phyloP scores from a whole-genome alignment of 2,797 vertebrate species.

The Acrocephalus scirpaceus region DNA sequence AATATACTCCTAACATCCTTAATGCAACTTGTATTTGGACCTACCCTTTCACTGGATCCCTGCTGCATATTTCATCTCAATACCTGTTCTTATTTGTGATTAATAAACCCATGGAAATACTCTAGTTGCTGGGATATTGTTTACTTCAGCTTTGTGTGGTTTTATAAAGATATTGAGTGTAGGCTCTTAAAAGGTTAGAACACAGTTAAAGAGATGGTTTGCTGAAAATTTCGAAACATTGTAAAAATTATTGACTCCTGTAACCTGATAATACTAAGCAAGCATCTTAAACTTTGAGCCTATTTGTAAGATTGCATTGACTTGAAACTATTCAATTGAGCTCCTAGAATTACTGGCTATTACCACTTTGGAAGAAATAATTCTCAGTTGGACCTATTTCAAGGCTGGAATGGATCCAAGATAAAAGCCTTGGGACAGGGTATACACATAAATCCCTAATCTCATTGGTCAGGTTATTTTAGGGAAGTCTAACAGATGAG shows the following conservation, averaged over 20 bases:
- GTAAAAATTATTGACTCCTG: background rate
- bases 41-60: background rate
- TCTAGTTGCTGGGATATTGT: background rate
- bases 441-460: slow-evolving; percentile 82
- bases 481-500: slow-evolving; percentile 68
- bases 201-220: background rate
- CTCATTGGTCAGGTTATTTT: slow-evolving; percentile 78
- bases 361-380: slow-evolving; percentile 78
- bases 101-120: background rate
- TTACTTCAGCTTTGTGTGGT: background rate
- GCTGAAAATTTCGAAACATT: background rate
- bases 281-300: background rate
- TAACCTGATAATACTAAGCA: background rate
- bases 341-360: slow-evolving; percentile 80
- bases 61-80: background rate
- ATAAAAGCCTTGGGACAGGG: slow-evolving; percentile 71
- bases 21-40: background rate
- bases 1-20: background rate
- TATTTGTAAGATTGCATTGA: slow-evolving; percentile 63
- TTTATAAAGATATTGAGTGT: background rate
- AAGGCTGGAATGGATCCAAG: slow-evolving; percentile 75
- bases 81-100: background rate
- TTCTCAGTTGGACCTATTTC: slow-evolving; percentile 76
- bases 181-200: background rate
- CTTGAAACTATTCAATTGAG: slow-evolving; percentile 32